Conservation (phyloP, 1,140 invertebrate genomes). For the Pteromalus puparum region DNA sequence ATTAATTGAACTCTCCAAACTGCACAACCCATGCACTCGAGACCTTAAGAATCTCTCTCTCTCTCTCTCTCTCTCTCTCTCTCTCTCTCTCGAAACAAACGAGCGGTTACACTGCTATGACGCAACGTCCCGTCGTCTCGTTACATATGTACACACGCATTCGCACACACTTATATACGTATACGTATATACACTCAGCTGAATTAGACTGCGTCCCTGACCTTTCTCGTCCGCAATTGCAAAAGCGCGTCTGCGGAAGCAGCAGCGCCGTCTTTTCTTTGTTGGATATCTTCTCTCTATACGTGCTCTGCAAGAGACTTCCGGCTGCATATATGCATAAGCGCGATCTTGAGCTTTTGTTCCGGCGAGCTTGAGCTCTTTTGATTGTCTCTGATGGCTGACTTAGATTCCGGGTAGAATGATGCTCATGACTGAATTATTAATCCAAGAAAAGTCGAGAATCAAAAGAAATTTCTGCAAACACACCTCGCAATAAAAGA, state of each 20-base stretch:
- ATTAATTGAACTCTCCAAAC: neutral
- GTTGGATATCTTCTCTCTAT: neutral
- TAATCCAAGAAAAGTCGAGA: neutral
- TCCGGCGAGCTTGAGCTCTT: too few relatives aligned
- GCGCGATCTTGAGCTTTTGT: conserved; percentile 6
- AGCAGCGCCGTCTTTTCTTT: neutral
- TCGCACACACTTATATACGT: neutral
- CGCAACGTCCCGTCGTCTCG: neutral
- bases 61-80: too few relatives aligned
- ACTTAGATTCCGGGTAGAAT: too few relatives aligned
- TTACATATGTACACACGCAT: neutral
- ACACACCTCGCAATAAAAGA: too few relatives aligned
- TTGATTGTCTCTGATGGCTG: neutral
- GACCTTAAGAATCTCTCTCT: neutral
- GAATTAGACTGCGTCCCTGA: conserved; percentile 43
- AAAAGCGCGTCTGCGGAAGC: neutral
- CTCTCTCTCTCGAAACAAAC: neutral
- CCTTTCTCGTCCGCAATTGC: conserved; percentile 13
- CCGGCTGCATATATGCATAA: conserved; percentile 34
- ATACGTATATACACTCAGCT: neutral
- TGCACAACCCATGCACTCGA: neutral
- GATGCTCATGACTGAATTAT: neutral
- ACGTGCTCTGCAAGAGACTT: conserved; percentile 41
- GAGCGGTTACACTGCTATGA: neutral
- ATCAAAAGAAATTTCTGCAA: neutral